Base-by-base conservation (phyloP, 2,113 vertebrate species). In the Oplegnathus fasciatus region DNA sequence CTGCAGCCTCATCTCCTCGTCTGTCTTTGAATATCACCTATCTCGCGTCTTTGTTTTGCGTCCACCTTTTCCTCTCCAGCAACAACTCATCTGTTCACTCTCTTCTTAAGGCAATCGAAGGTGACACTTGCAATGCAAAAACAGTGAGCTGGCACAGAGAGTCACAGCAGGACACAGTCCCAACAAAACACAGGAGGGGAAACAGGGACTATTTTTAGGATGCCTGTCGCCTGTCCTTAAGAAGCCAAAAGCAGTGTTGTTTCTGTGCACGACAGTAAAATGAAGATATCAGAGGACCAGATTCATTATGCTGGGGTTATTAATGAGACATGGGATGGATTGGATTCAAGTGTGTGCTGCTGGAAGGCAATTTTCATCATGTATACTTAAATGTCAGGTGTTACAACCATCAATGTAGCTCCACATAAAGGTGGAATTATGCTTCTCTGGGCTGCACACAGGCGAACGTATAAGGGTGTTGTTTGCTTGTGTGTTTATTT, bases 121-220 rank as follows among this genome's bases (percentile, higher is more conserved):
- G 85, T 89, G 89, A 93, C 82, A 82, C 80, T 40, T 54, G 61
- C 65, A 74, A 88, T 90, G 82, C 78, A 84, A 68, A 91, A 88
- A 83, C 82, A 60, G 75, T 75, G 86, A 78, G 86, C 72, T 72
- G 67, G 81, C 88, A 85, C 69, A 44, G 28, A 50, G 76, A 90
- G 85, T 92, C 89, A 85, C 64, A 86, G 88, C 88, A 86, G 91
- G 88, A 90, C 82, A 85, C 52, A 69, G 75, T 75, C 73, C 83
- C 85, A 83, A 84, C 83, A 82, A 79, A 90, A 75, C 83, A 85
- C 84, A 85, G 55, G 69, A 87, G 77, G 67, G 65, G 86, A 92
- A 91, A 92, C 88, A 88, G 32, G 65, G 68, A 83, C 86, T 94
- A 92, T 92, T 95, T 92, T 87, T 89, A 93, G 91, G 82, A 74